Conservation (phyloP, 2,113 vertebrate species). For the Cyprinodon variegatus region DNA sequence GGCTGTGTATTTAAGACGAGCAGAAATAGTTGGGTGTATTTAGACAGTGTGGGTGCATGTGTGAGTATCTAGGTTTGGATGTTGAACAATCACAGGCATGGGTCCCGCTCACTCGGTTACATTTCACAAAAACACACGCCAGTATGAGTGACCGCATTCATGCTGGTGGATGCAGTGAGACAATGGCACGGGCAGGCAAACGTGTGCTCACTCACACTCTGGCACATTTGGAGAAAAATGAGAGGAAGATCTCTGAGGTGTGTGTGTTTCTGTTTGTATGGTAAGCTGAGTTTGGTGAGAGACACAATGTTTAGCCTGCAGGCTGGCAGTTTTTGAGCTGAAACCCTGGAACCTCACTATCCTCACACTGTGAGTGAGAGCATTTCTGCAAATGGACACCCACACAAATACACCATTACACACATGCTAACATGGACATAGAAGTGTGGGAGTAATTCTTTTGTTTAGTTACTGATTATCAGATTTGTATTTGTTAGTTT, state of each 20-base stretch:
- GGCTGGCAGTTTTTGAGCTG: constrained; percentile 45
- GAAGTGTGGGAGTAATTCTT: constrained; percentile 33
- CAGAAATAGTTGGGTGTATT: not conserved
- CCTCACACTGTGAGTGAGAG: constrained; percentile 44
- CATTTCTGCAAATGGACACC: constrained; percentile 33
- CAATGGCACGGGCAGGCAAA: not conserved
- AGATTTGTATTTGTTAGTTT: not conserved
- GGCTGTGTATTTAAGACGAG: constrained; percentile 19
- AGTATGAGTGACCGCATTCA: not conserved
- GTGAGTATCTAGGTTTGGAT: constrained; percentile 8
- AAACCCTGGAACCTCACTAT: constrained; percentile 47
- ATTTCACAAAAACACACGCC: not conserved
- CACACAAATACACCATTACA: constrained; percentile 29
- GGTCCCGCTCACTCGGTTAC: constrained; percentile 25
- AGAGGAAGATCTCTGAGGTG: constrained; percentile 12
- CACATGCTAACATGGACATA: constrained; percentile 14
- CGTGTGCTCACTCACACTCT: not conserved
- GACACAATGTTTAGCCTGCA: constrained; percentile 50
- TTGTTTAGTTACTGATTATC: not conserved
- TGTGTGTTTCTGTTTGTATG: constrained; percentile 6
- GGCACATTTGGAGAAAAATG: constrained; percentile 17
- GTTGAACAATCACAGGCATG: constrained; percentile 25
- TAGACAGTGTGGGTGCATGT: not conserved
- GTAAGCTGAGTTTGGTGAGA: constrained; percentile 19
- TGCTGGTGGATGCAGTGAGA: not conserved